phyloP scores from a whole-genome alignment of 2,113 vertebrate species.

The Cyprinodon variegatus region DNA sequence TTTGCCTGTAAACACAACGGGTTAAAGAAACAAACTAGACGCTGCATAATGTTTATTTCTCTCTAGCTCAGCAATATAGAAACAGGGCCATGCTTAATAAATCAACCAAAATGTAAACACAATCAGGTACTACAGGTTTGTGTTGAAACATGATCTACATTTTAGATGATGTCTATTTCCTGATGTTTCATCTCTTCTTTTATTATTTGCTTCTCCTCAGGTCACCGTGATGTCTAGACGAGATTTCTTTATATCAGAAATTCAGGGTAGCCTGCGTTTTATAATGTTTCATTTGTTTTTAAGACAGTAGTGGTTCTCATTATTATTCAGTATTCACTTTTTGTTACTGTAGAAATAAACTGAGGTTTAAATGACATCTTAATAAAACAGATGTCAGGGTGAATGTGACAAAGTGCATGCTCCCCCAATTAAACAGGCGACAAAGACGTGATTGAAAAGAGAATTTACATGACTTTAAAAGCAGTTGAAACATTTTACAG shows the following conservation, averaged over 20 bases:
- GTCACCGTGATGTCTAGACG: constrained; percentile 24
- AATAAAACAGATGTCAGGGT: no score
- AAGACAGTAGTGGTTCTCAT: background rate
- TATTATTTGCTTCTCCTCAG: constrained; percentile 49
- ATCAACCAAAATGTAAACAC: constrained; percentile 76
- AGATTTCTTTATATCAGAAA: background rate
- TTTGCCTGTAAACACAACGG: constrained; percentile 60
- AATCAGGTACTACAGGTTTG: constrained; percentile 67
- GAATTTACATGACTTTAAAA: background rate
- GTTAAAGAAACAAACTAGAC: constrained; percentile 77
- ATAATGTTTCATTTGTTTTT: background rate
- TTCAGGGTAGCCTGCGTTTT: background rate
- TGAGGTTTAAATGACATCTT: background rate
- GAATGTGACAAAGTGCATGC: background rate
- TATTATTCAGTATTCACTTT: background rate
- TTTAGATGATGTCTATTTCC: constrained; percentile 65
- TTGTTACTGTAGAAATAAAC: background rate
- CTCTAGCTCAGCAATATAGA: constrained; percentile 58
- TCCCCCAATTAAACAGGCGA: background rate
- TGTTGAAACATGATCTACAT: constrained; percentile 66
- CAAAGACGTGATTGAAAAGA: background rate
- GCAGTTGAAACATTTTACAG: background rate
- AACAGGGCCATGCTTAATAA: constrained; percentile 66
- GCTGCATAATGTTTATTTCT: constrained; percentile 69
- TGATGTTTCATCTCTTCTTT: constrained; percentile 43